These are phyloP conservation scores for Bugula neritina DNA, from an alignment of 2,888 invertebrate species.

Conservation along the genomic window DNA sequence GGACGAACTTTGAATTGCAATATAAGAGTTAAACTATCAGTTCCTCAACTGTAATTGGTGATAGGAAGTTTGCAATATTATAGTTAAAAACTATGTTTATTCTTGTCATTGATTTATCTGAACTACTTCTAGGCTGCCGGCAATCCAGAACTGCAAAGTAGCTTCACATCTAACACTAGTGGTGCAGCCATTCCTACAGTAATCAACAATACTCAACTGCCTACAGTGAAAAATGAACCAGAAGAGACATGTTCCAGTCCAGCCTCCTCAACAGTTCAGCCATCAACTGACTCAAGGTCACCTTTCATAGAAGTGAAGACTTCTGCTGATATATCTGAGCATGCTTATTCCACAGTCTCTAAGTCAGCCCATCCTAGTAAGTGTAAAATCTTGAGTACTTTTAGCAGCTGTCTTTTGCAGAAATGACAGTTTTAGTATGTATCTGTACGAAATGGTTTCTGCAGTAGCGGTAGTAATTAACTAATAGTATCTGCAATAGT, in stretches of 20 bases:
- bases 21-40: no score
- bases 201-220: conserved; percentile 17
- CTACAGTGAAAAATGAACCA: conserved; percentile 18
- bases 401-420: no score
- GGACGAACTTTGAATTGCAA: no score
- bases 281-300: neutral
- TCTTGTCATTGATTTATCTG: no score
- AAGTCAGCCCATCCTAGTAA: conserved; percentile 40
- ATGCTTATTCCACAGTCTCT: conserved; percentile 68
- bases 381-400: no score
- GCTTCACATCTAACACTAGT: conserved; percentile 30
- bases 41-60: no score
- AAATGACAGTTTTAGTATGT: no score
- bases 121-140: conserved; percentile 58
- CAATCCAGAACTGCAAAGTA: conserved; percentile 52
- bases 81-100: no score
- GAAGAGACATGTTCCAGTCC: neutral
- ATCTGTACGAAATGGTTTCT: no score
- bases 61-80: no score
- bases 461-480: no score
- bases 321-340: conserved; percentile 58
- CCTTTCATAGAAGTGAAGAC: neutral
- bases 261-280: conserved; percentile 3
- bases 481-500: no score
- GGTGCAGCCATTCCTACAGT: neutral